Percentiles rank a stretch among this genome's conserved stretches.
Conservation (phyloP, 2,113 vertebrate species). For the Laticauda colubrina region DNA sequence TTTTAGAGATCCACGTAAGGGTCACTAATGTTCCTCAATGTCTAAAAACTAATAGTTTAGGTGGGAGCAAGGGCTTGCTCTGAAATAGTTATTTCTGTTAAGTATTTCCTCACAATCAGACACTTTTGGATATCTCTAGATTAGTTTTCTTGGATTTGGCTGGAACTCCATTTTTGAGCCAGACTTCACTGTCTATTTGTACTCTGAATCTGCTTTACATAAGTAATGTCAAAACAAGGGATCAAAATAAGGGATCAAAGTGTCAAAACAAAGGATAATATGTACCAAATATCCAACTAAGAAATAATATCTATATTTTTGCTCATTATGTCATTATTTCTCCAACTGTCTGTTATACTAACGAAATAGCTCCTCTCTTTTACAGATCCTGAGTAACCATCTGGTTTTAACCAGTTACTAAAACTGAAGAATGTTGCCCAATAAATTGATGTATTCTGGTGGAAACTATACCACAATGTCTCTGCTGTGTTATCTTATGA, state of each 20-base stretch:
- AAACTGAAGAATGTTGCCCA: conserved; percentile 13
- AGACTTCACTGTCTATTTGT: neutral
- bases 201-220: neutral
- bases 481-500: conserved; percentile 1
- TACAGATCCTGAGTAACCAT: conserved; percentile 39
- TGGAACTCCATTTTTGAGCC: neutral
- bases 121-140: neutral
- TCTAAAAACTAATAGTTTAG: neutral
- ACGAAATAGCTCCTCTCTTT: conserved; percentile 15
- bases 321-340: conserved; percentile 38
- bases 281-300: conserved; percentile 10
- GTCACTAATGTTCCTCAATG: neutral
- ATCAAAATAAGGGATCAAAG: neutral
- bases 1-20: neutral
- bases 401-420: conserved; percentile 44
- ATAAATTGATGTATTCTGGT: neutral
- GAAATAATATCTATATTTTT: conserved; percentile 25
- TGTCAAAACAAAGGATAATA: neutral
- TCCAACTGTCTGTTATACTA: conserved; percentile 21
- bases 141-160: neutral
- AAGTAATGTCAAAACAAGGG: neutral
- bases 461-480: conserved; percentile 11
- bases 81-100: neutral
- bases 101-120: neutral
- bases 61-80: neutral